phyloP scores from a whole-genome alignment of 2,113 vertebrate species.

The Micronisus gabar region DNA sequence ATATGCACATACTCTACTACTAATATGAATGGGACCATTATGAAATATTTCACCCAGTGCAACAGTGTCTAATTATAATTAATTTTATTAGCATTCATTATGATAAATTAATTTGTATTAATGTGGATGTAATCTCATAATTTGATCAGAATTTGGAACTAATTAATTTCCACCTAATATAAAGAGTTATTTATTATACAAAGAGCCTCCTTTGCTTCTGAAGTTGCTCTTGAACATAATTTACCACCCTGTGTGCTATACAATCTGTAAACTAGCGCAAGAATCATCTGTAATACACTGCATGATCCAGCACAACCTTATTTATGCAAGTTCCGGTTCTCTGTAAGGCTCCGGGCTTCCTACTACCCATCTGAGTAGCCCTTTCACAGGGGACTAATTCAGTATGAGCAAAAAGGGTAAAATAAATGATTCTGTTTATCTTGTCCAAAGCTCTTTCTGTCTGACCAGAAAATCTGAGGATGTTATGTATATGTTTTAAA shows the following conservation, averaged over 20 bases:
- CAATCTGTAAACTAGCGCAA: neutral
- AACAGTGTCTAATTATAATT: constrained; percentile 37
- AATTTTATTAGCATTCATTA: constrained; percentile 50
- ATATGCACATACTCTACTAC: constrained; percentile 33
- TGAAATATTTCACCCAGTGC: constrained; percentile 32
- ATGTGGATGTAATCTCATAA: constrained; percentile 10
- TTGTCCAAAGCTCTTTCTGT: neutral
- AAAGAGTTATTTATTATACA: constrained; percentile 22
- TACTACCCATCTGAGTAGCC: neutral
- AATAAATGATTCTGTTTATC: neutral
- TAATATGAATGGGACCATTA: neutral
- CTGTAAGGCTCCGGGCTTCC: neutral
- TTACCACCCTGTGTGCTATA: neutral
- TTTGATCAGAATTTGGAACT: constrained; percentile 32
- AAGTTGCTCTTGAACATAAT: neutral
- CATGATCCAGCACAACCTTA: neutral
- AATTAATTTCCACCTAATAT: constrained; percentile 29
- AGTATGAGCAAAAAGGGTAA: neutral
- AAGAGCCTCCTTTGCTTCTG: neutral
- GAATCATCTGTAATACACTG: neutral
- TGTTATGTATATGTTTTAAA: neutral
- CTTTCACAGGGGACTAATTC: neutral
- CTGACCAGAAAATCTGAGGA: neutral
- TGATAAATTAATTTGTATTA: constrained; percentile 50
- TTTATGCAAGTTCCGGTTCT: neutral